Base-by-base conservation (phyloP, 1,140 invertebrate genomes). In the Drosophila funebris region DNA sequence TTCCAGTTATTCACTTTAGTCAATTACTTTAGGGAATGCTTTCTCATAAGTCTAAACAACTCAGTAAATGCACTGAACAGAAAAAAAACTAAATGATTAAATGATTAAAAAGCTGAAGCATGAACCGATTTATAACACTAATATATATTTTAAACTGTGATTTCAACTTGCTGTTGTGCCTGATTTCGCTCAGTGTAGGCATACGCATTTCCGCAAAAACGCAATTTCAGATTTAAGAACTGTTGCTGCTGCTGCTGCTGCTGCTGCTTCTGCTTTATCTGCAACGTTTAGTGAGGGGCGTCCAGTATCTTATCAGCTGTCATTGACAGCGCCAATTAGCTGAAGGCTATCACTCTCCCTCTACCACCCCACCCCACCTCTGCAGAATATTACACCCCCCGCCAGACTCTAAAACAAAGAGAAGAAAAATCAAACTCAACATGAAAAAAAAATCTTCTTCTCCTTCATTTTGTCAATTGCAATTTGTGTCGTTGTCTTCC, bases 251-350 rank as follows among this genome's bases (percentile, higher is more conserved):
- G 37, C 37, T 43, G 14, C 27, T 43, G 50, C 18, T 44, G 61
- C 24, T 50, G 9, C 58, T 31, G 27, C 11, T 2, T 13, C 27
- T 27, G 37, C 44, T 66, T 71, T 71, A 66, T 71, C 61, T 66
- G 33, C 68, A 56, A 52, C 44, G 46, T 33, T 52, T 37, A 33
- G 37, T 22, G 62, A 61, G 56, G 31, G 50, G 50, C 68, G 20
- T 64, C 50, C 27, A 57, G 52, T 66, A 72, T 72, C 69, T 72
- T 72, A 72, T 72, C 69, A 66, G 43, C 33, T 64, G 31, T 4
- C 68, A 71, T 57, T 71, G 68, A 54, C 60, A 64, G 52, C 27
- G 52, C 11, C 60, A 71, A 71, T 71, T 71, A 71, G 52, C 43
- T 54, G 39, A 61, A 61, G 58, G 58, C 44, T 20, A 48, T 27